Percentiles rank a stretch among this genome's conserved stretches.
Evolutionary conservation across 2,888 invertebrate species (phyloP).

Genomic region (Microctonus aethiopoides): DNA sequence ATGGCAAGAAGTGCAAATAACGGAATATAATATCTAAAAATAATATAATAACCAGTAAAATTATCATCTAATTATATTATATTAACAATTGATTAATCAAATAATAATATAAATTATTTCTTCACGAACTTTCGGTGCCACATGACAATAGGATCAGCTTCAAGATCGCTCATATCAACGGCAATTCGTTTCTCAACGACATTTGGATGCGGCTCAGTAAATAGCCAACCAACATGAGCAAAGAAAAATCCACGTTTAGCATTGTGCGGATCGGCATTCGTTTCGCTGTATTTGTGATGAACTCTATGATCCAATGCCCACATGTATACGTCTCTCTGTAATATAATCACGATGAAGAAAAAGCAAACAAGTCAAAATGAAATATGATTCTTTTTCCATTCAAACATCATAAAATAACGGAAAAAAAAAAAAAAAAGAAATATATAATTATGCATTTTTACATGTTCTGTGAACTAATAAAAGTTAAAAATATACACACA

Average conservation of each 20-base stretch:
- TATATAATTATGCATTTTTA: constrained; percentile 26
- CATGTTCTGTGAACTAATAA: too few species aligned
- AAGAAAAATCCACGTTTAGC: constrained; percentile 89
- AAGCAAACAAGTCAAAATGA: background rate
- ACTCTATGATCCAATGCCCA: constrained; percentile 91
- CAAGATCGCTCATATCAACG: constrained; percentile 78
- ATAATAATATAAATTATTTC: background rate
- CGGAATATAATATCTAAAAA: constrained; percentile 75
- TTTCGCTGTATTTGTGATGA: constrained; percentile 90
- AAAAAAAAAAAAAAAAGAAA: constrained; percentile 40
- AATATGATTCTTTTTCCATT: background rate
- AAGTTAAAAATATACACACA: constrained; percentile 60
- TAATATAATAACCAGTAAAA: background rate
- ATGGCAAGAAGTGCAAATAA: constrained; percentile 78
- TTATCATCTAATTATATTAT: constrained; percentile 1
- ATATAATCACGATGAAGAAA: background rate
- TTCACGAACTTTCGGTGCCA: constrained; percentile 76
- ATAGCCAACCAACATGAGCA: constrained; percentile 92
- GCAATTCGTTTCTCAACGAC: constrained; percentile 77
- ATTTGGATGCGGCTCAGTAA: constrained; percentile 84
- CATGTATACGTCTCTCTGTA: constrained; percentile 82
- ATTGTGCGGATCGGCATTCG: constrained; percentile 87
- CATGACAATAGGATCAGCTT: constrained; percentile 79
- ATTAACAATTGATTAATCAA: background rate
- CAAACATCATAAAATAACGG: background rate